These are phyloP conservation scores for Campoplex capitator DNA, from an alignment of 2,888 invertebrate species.

Conservation along the genomic window DNA sequence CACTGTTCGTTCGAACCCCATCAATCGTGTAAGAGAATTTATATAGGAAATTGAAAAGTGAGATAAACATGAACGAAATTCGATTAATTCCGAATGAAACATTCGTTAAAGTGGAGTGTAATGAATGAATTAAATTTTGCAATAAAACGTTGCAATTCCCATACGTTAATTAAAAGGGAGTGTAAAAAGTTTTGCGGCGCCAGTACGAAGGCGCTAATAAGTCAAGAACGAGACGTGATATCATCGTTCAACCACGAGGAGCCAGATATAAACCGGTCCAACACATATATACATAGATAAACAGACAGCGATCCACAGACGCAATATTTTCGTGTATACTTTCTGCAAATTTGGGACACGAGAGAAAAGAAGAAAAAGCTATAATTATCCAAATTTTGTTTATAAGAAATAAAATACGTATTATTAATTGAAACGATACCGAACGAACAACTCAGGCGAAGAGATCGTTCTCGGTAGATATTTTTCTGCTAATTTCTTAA, in stretches of 20 bases:
- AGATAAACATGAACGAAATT: not conserved
- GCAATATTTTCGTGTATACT: constrained; percentile 26
- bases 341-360: constrained; percentile 39
- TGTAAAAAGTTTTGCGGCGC: constrained; percentile 29
- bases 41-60: not conserved
- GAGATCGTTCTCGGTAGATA: not conserved
- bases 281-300: constrained; percentile 35
- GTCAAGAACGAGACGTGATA: constrained; percentile 62
- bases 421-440: not conserved
- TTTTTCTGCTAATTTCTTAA: not conserved
- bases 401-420: not conserved
- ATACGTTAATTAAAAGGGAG: constrained; percentile 31
- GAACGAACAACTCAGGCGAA: not conserved
- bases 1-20: not conserved
- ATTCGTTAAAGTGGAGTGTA: constrained; percentile 9
- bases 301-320: not conserved
- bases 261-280: constrained; percentile 63
- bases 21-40: not conserved
- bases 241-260: constrained; percentile 62
- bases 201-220: constrained; percentile 57
- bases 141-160: not conserved
- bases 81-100: not conserved
- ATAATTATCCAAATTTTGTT: constrained; percentile 4
- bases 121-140: not conserved
- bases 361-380: not conserved